A percentile compares a stretch with the other conserved stretches of the same genome.
Evolutionary conservation across 2,113 vertebrate species (phyloP).

Genomic region (Carassius gibelio): DNA sequence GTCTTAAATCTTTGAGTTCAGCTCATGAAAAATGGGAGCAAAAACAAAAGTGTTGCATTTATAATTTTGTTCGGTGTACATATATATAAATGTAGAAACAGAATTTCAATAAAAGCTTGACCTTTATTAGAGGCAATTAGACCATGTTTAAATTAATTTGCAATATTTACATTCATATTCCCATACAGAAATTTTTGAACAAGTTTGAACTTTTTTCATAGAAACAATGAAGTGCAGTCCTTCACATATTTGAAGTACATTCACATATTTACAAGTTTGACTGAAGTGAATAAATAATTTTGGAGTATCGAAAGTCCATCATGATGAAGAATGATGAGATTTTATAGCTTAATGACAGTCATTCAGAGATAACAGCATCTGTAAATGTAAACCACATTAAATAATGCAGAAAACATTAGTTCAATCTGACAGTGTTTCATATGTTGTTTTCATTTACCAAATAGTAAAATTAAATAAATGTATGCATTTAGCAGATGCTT

Average conservation of each 20-base stretch:
- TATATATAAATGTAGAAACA: neutral
- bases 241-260: neutral
- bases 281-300: neutral
- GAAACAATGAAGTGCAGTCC: neutral
- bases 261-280: neutral
- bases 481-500: no score
- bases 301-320: neutral
- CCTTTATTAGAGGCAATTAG: neutral
- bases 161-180: neutral
- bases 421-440: neutral
- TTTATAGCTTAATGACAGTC: neutral
- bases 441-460: neutral
- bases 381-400: neutral
- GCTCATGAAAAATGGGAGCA: no score
- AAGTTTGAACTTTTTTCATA: neutral
- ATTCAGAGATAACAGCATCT: neutral
- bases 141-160: neutral
- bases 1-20: no score
- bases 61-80: no score
- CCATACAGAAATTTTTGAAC: neutral
- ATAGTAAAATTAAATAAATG: no score
- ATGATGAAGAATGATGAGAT: neutral
- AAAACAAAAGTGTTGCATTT: no score
- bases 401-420: neutral
- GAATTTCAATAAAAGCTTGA: neutral